Conservation (phyloP, 2,888 invertebrate genomes). For the Eustalomyia histrio region DNA sequence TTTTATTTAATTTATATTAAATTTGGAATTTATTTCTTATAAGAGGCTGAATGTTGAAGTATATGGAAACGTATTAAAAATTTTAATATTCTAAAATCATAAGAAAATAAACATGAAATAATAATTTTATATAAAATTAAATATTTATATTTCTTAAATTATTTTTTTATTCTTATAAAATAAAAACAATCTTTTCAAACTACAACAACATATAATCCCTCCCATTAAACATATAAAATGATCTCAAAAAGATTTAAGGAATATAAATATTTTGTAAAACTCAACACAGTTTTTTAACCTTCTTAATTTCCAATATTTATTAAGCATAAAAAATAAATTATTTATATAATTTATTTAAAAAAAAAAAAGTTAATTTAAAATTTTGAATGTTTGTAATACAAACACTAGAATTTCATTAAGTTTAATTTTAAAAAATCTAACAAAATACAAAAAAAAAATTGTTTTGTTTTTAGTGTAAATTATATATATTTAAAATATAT, state of each 20-base stretch:
- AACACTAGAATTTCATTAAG: slow-evolving; percentile 50
- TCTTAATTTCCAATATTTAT: slow-evolving; percentile 51
- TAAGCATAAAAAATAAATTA: neutral
- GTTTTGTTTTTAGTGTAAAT: slow-evolving; percentile 58
- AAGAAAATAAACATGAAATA: slow-evolving; percentile 3
- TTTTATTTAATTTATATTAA: neutral
- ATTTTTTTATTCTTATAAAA: slow-evolving; percentile 40
- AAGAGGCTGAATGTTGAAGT: slow-evolving; percentile 47
- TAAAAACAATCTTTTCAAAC: slow-evolving; percentile 32
- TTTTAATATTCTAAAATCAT: slow-evolving; percentile 6
- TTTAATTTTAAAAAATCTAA: slow-evolving; percentile 36
- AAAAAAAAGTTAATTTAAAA: slow-evolving; percentile 15
- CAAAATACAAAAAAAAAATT: slow-evolving; percentile 11
- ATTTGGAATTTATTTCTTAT: slow-evolving; percentile 19
- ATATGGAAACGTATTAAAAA: slow-evolving; percentile 16
- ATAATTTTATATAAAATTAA: slow-evolving; percentile 5
- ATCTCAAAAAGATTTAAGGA: slow-evolving; percentile 59
- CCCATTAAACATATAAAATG: slow-evolving; percentile 61
- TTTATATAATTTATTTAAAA: slow-evolving; percentile 3
- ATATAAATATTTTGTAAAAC: slow-evolving; percentile 45
- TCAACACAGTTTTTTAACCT: neutral
- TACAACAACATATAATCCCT: slow-evolving; percentile 55
- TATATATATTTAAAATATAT: slow-evolving; percentile 61
- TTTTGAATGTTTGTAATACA: slow-evolving; percentile 29
- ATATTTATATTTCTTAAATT: slow-evolving; percentile 51